phyloP scores from a whole-genome alignment of 30 jellyfish, hydroid and myxozoan species.

The Haliclystus octoradiatus region DNA sequence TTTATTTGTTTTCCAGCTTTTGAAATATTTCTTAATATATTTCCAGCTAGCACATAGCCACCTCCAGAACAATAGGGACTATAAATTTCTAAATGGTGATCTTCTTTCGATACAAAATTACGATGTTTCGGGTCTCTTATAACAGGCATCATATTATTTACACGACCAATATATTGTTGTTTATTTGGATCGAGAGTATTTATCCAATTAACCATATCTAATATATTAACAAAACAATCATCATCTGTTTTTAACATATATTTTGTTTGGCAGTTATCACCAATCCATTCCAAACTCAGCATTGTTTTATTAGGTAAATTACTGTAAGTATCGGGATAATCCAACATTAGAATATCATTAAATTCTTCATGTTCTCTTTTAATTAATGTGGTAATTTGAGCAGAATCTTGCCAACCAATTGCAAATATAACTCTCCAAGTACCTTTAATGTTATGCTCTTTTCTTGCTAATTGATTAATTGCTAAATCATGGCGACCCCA shows the following conservation, averaged over 20 bases:
- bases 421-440: slow-evolving; percentile 63
- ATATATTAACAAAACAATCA: slow-evolving; percentile 27
- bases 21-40: slow-evolving; percentile 8
- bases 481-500: slow-evolving; percentile 83
- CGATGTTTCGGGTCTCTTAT: slow-evolving; percentile 23
- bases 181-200: not conserved
- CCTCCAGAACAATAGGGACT: slow-evolving; percentile 51
- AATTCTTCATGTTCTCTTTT: not conserved
- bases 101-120: slow-evolving; percentile 12
- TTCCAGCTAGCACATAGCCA: slow-evolving; percentile 25
- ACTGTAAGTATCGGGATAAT: slow-evolving; percentile 7
- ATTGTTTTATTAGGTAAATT: slow-evolving; percentile 16
- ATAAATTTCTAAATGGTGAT: not conserved
- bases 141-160: slow-evolving; percentile 38
- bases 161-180: slow-evolving; percentile 26
- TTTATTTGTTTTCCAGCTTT: slow-evolving; percentile 4
- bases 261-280: slow-evolving; percentile 12
- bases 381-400: slow-evolving; percentile 13
- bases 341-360: slow-evolving; percentile 12
- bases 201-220: not conserved
- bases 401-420: slow-evolving; percentile 55
- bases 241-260: slow-evolving; percentile 35
- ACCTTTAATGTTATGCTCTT: not conserved
- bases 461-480: slow-evolving; percentile 13
- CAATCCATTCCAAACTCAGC: slow-evolving; percentile 12